A percentile compares a stretch with the other conserved stretches of the same genome.
These are phyloP conservation scores for Pseudomyrmex dendroicus DNA, from an alignment of 1,140 invertebrate species.

Conservation along the genomic window DNA sequence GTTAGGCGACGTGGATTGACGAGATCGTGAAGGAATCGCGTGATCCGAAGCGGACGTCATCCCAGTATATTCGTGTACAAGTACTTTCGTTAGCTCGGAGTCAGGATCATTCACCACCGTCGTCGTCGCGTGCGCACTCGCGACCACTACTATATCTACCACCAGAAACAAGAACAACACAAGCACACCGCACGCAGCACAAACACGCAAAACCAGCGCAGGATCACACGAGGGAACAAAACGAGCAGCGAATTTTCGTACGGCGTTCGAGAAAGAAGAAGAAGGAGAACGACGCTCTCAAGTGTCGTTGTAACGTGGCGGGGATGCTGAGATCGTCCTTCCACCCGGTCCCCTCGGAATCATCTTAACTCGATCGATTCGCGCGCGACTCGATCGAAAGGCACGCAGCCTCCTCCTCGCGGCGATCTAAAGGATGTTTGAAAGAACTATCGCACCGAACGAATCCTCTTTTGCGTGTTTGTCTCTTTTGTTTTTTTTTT, in stretches of 20 bases:
- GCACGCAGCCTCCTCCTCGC: conserved; percentile 9
- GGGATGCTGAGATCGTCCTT: conserved; percentile 62
- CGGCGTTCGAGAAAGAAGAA: conserved; percentile 19
- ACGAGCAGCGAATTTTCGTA: not conserved
- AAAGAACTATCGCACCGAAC: not conserved
- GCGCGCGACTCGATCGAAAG: conserved; percentile 22
- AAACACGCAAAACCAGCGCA: not conserved
- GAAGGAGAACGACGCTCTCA: conserved; percentile 36
- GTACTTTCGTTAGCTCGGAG: conserved; percentile 69
- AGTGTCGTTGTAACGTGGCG: conserved; percentile 68
- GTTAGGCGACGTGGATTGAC: conserved; percentile 73
- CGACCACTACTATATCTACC: conserved; percentile 71
- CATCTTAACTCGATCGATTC: conserved; percentile 60
- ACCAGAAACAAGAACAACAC: conserved; percentile 44
- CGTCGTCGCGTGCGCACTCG: conserved; percentile 62
- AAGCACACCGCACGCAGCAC: conserved; percentile 46
- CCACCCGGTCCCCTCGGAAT: conserved; percentile 48
- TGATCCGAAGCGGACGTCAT: conserved; percentile 77
- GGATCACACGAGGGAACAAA: not conserved
- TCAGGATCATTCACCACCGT: conserved; percentile 73
- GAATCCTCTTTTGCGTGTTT: not conserved
- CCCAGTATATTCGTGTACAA: conserved; percentile 72
- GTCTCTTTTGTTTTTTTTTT: not conserved
- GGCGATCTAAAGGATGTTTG: not conserved
- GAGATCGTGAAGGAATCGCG: conserved; percentile 75